Base-by-base conservation (phyloP, 2,888 invertebrate genomes). In the Lasioglossum pauxillum region DNA sequence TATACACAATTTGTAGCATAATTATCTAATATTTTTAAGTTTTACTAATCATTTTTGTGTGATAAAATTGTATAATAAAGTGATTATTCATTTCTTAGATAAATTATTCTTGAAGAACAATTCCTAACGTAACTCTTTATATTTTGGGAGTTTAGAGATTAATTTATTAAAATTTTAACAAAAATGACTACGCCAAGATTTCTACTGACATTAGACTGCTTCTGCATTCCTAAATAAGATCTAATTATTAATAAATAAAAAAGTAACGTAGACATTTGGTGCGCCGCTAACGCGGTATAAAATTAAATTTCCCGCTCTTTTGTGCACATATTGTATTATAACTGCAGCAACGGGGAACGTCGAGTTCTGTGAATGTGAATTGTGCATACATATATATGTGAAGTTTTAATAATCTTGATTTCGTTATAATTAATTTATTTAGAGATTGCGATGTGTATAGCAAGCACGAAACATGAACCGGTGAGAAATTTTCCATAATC, bases 51-150 rank as follows among this genome's bases (percentile, higher is more conserved):
- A 74, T 57, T 79, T 71, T 78, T 82, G 57, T 80, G 83, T 82
- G 67, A 89, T 76, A 88, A 74, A 41, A 73, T 80, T 83, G 80
- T 82, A 78, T 86, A 86, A 72, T 87, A 84, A 85, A 87, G 74
- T 76, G 41, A 78, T 73, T 82, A 57, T 78, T 81, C 75, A 84
- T 88, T 87, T 88, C 82, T 67, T 84, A 75, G 41, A 60, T 14
- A 60, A 79, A 35, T 84, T 80, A 83, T 44, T 83, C 53, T 76
- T 57, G 57, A 67, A 85, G 57, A 83, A 69, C 12, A 72, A 83
- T 38, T 78, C 27, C 44, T 44, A 64, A 53, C n/a, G 19, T 75
- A 38, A n/a, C 60, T 69, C 4, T 74, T 44, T 27, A 53, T 19
- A 49, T 78, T 57, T 78, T 71, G 46, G 8, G 1, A 41, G 41